Conservation (phyloP, 2,888 invertebrate genomes). For the Spisula solida region DNA sequence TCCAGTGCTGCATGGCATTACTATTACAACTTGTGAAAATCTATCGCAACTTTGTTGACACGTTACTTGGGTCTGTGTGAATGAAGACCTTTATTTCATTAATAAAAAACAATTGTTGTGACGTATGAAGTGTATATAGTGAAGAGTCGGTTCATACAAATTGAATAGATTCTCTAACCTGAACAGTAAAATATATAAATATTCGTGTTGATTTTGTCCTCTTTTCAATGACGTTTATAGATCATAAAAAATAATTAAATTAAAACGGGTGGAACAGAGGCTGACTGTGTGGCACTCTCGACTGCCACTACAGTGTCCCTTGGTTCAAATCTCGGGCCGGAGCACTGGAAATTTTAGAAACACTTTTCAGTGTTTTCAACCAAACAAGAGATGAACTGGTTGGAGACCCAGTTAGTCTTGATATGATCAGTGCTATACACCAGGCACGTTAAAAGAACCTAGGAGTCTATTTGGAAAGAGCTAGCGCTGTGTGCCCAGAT, state of each 20-base stretch:
- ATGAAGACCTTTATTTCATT: neutral
- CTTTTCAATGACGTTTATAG: neutral
- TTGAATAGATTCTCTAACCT: neutral
- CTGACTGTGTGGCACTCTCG: no score
- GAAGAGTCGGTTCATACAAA: neutral
- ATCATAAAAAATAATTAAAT: neutral
- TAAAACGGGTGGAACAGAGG: no score
- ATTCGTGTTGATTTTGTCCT: neutral
- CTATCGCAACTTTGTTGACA: neutral
- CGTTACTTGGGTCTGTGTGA: neutral
- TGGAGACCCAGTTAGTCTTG: no score
- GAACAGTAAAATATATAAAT: neutral
- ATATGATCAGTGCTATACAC: no score
- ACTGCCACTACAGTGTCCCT: no score
- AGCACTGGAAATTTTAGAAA: no score
- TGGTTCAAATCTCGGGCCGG: no score
- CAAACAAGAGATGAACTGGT: no score
- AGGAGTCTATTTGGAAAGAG: no score
- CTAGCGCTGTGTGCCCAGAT: no score
- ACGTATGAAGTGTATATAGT: neutral
- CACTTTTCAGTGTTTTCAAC: no score
- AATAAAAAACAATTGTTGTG: slow-evolving; percentile 2
- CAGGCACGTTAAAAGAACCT: no score
- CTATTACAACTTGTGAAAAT: neutral
- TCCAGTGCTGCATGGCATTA: neutral